phyloP scores from a whole-genome alignment of 2,888 invertebrate genomes.

The Anoplius nigerrimus region DNA sequence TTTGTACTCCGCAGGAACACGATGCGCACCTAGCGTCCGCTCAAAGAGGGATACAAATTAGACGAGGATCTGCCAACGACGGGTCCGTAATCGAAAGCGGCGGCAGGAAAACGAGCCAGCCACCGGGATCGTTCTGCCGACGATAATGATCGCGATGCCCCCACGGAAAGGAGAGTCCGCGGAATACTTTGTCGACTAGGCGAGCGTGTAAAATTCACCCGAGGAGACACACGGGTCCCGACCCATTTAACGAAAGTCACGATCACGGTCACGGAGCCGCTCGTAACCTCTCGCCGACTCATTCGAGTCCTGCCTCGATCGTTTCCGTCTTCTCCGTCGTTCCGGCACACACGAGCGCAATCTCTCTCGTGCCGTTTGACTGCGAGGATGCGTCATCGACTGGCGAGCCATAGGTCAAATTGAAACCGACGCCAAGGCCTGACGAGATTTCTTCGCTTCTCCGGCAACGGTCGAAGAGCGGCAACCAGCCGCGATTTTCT shows the following conservation, averaged over 20 bases:
- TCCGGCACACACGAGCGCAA: neutral
- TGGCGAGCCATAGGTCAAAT: no score
- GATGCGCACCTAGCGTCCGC: conserved; percentile 1
- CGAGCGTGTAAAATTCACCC: conserved; percentile 49
- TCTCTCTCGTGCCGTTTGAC: neutral
- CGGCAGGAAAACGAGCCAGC: conserved; percentile 16
- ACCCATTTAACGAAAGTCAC: conserved; percentile 58
- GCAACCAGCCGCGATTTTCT: no score
- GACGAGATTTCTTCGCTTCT: no score
- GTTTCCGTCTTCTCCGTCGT: conserved; percentile 20
- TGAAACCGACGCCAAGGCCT: no score
- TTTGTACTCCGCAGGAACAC: no score
- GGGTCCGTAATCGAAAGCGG: no score
- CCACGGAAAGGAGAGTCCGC: neutral
- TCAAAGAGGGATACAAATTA: no score
- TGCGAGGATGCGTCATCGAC: no score
- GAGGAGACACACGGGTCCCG: conserved; percentile 43
- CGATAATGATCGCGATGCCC: neutral
- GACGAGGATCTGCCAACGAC: no score
- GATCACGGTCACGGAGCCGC: conserved; percentile 53
- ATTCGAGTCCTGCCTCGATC: neutral
- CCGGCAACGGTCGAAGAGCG: no score
- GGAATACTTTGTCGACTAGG: conserved; percentile 6
- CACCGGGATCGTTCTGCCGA: neutral
- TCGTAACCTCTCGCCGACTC: conserved; percentile 36